phyloP scores from a whole-genome alignment of 2,797 vertebrate genomes.

The Nannoperca australis region DNA sequence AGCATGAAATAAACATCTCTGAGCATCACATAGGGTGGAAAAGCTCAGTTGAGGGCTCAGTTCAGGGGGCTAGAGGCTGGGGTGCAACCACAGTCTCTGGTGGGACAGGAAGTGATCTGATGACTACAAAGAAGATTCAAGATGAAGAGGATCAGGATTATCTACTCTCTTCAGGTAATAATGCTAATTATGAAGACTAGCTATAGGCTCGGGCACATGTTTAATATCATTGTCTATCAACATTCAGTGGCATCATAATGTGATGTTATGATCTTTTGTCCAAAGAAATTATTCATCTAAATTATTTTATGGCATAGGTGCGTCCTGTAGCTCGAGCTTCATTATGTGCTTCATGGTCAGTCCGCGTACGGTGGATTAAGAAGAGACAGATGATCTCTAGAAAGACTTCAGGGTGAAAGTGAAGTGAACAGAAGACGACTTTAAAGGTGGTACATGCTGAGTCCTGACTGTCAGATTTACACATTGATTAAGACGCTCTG shows the following conservation, averaged over 20 bases:
- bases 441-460: constrained; percentile 47
- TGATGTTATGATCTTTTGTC: background rate
- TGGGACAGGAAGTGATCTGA: constrained; percentile 1
- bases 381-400: background rate
- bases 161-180: constrained; percentile 73
- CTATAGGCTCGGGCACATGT: too few species aligned
- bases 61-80: background rate
- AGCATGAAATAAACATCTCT: constrained; percentile 3
- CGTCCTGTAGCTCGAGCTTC: background rate
- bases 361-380: background rate
- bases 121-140: constrained; percentile 5
- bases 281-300: too few species aligned
- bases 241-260: too few species aligned
- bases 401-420: constrained; percentile 20
- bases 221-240: too few species aligned
- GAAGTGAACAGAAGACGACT: constrained; percentile 52
- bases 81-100: background rate
- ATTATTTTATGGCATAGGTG: background rate
- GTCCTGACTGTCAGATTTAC: constrained; percentile 65
- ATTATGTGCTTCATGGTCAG: background rate
- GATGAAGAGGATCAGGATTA: constrained; percentile 29
- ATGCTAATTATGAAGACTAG: background rate
- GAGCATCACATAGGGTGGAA: background rate
- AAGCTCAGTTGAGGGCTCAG: constrained; percentile 6
- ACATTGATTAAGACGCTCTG: constrained; percentile 46